phyloP scores from a whole-genome alignment of 2,888 invertebrate species.

The Thecophora atra region DNA sequence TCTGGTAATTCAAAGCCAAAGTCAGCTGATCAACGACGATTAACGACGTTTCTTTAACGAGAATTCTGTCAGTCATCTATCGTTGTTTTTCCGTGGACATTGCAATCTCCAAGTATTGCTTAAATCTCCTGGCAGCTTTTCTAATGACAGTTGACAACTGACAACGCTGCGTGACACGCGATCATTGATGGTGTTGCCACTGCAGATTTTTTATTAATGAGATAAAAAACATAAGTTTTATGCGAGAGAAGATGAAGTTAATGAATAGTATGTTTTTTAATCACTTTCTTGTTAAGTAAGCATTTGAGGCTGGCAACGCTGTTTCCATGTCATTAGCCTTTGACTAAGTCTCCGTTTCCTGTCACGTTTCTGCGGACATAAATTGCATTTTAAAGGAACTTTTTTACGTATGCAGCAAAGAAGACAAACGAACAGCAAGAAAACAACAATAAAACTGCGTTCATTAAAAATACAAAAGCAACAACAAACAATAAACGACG shows the following conservation, averaged over 20 bases:
- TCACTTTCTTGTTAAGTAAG: not conserved
- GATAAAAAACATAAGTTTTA: too few species aligned
- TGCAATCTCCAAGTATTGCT: not conserved
- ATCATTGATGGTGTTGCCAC: not conserved
- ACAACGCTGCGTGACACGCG: not conserved
- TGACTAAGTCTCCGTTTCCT: constrained; percentile 22
- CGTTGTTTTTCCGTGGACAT: not conserved
- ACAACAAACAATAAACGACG: not conserved
- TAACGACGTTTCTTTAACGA: not conserved
- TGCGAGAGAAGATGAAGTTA: too few species aligned
- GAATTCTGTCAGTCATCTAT: not conserved
- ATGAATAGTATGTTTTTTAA: not conserved
- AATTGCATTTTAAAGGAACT: constrained; percentile 33
- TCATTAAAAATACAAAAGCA: not conserved
- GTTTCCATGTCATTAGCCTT: constrained; percentile 35
- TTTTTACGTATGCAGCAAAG: not conserved
- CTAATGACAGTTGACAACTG: not conserved
- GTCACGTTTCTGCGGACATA: constrained; percentile 33
- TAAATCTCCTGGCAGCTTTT: not conserved
- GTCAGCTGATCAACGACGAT: not conserved
- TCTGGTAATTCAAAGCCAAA: not conserved
- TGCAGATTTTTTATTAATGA: not conserved
- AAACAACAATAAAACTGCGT: constrained; percentile 8
- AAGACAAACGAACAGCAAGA: constrained; percentile 6
- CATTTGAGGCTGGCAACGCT: constrained; percentile 12